These are phyloP conservation scores for Drosophila busckii DNA, from an alignment of 1,140 invertebrate species.

Conservation along the genomic window DNA sequence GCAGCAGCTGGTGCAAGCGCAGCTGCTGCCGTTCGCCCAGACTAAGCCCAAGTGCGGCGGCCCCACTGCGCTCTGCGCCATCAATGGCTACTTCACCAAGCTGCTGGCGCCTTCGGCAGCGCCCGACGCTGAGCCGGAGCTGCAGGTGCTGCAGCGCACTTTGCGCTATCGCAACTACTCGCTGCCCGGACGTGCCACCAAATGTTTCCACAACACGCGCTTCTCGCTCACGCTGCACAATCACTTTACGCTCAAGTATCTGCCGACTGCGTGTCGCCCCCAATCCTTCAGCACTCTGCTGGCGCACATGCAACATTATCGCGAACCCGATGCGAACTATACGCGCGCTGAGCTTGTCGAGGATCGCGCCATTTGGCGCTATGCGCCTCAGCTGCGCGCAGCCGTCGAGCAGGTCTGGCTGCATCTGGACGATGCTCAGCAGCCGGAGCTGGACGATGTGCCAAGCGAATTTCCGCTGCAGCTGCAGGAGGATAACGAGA, in stretches of 20 bases:
- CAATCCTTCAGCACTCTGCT: slow-evolving; percentile 6
- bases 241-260: slow-evolving; percentile 50
- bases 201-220: slow-evolving; percentile 59
- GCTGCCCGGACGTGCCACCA: slow-evolving; percentile 33
- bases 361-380: slow-evolving; percentile 49
- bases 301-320: slow-evolving; percentile 64
- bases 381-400: slow-evolving; percentile 30
- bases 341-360: slow-evolving; percentile 24
- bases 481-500: slow-evolving; percentile 21
- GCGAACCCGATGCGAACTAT: slow-evolving; percentile 45
- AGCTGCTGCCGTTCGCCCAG: neutral
- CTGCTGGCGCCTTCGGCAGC: slow-evolving; percentile 22
- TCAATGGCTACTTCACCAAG: slow-evolving; percentile 53
- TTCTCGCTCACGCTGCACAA: slow-evolving; percentile 57
- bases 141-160: slow-evolving; percentile 61
- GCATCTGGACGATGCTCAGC: slow-evolving; percentile 41
- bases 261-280: slow-evolving; percentile 20
- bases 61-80: slow-evolving; percentile 39
- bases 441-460: slow-evolving; percentile 26
- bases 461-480: too few relatives aligned
- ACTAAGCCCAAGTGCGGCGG: slow-evolving; percentile 15
- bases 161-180: slow-evolving; percentile 46
- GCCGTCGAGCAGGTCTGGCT: slow-evolving; percentile 43
- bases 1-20: slow-evolving; percentile 41
- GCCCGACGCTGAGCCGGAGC: slow-evolving; percentile 48